Evolutionary conservation across 2,888 invertebrate species (phyloP), one percentile per base, ranked within the genome.

Genomic region (Sisyra nigra): DNA sequence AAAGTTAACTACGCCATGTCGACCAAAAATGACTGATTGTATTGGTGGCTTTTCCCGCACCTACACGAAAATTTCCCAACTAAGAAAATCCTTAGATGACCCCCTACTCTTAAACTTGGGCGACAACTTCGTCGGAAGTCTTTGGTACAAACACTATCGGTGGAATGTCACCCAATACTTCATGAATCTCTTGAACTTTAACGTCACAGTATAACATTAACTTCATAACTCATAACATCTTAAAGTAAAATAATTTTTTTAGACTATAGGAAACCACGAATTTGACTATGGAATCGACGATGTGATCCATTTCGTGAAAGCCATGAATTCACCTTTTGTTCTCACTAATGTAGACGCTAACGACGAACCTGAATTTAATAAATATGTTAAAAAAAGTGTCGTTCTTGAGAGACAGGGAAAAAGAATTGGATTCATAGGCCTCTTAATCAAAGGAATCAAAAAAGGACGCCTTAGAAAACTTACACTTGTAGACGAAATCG

Each of bases 251-350:
- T n/a, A n/a, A 32, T 32, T 35, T 45, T 56, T 49, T n/a, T 55
- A 87, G 86, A 80, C 81, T 0, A 57, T 88, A 8, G 88, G 88
- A 1, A 88, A 88, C 58, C 88, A 91, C 53, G 89, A 89, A 58
- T 89, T 91, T 53, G 89, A 89, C 56, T 72, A 81, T 52, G 76
- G 73, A 2, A 64, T 87, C 2, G 72, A 63, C 7, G 86, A 83
- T 0, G 59, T 86, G 0, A 68, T 77, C 0, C 82, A 82, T 0
- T 87, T 83, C 57, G 55, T 88, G 33, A 57, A 74, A 50, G 60
- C 60, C 1, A 55, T 81, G 8, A 63, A 74, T 1, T 69, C 80
- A 1, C 74, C 80, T 1, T 73, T 85, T 56, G 59, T 88, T 33
- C 79, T 78, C 5, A 72, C 80, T 29, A 89, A 89, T 53, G 79